Evolutionary conservation across 1,140 invertebrate genomes (phyloP).

Genomic region (Venustaconcha ellipsiformis): DNA sequence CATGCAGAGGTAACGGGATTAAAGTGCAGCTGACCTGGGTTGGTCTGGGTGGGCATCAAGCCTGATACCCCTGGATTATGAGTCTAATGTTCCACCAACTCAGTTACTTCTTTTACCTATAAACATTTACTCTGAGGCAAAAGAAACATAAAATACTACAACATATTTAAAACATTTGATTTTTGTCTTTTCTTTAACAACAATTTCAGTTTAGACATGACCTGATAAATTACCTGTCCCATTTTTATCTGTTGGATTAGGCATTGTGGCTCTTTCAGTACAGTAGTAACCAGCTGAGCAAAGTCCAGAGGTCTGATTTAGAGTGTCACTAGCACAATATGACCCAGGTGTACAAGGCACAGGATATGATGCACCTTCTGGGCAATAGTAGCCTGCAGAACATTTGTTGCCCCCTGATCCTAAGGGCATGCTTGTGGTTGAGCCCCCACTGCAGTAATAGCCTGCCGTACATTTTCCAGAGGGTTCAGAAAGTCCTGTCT

Average conservation of each 20-base stretch:
- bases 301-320: conserved; percentile 48
- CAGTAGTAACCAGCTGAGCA: conserved; percentile 62
- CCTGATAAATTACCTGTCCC: conserved; percentile 50
- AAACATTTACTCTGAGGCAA: no score
- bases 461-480: conserved; percentile 53
- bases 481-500: conserved; percentile 38
- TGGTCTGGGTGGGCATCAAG: no score
- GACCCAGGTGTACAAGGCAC: conserved; percentile 54
- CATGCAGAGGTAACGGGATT: no score
- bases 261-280: conserved; percentile 39
- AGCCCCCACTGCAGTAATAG: conserved; percentile 57
- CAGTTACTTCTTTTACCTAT: no score
- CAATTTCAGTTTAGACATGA: no score
- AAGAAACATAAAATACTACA: no score
- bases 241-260: conserved; percentile 61
- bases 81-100: no score
- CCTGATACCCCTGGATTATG: no score
- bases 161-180: no score
- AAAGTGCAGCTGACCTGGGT: no score
- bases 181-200: no score
- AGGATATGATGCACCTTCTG: conserved; percentile 45
- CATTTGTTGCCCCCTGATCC: conserved; percentile 46
- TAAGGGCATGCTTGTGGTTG: conserved; percentile 43
- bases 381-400: conserved; percentile 52
- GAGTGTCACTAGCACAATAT: conserved; percentile 49